A percentile compares a stretch with the other conserved stretches of the same genome.
These are phyloP conservation scores for Eleginops maclovinus DNA, from an alignment of 2,113 vertebrate species.

Conservation along the genomic window DNA sequence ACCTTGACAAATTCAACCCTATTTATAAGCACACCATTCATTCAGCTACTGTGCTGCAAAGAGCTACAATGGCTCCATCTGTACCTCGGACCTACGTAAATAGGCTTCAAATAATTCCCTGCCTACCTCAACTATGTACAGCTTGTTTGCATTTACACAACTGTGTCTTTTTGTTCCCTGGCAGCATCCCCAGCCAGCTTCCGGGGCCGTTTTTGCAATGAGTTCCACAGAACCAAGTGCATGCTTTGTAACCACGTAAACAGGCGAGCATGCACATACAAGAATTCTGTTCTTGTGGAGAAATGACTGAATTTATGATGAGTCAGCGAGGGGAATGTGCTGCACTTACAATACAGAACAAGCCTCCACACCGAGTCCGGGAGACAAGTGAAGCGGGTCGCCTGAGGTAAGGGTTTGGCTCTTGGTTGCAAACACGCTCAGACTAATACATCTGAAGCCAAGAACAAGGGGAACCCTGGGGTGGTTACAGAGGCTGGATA, in stretches of 20 bases:
- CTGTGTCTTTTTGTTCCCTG: constrained; percentile 34
- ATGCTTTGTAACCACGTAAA: background rate
- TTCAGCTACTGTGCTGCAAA: constrained; percentile 9
- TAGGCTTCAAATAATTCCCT: constrained; percentile 22
- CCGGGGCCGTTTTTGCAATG: constrained; percentile 16
- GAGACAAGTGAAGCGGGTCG: background rate
- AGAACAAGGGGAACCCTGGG: background rate
- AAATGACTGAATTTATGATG: background rate
- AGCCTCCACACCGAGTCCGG: background rate
- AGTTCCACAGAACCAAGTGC: background rate
- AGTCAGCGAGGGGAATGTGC: constrained; percentile 17
- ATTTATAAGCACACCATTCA: background rate
- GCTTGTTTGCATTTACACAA: constrained; percentile 34
- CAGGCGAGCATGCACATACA: constrained; percentile 21
- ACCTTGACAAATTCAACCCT: background rate
- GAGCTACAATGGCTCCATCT: constrained; percentile 41
- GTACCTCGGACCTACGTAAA: constrained; percentile 40
- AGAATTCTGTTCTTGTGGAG: background rate
- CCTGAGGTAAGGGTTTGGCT: constrained; percentile 7
- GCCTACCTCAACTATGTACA: constrained; percentile 53
- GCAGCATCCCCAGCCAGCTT: constrained; percentile 21
- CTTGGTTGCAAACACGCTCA: constrained; percentile 2
- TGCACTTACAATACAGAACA: constrained; percentile 2
- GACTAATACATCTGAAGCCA: constrained; percentile 7
- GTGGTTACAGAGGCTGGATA: constrained; percentile 5